Evolutionary conservation across 2,113 vertebrate species (phyloP), one percentile per base, ranked within the genome.

Genomic region (Geococcyx californianus): DNA sequence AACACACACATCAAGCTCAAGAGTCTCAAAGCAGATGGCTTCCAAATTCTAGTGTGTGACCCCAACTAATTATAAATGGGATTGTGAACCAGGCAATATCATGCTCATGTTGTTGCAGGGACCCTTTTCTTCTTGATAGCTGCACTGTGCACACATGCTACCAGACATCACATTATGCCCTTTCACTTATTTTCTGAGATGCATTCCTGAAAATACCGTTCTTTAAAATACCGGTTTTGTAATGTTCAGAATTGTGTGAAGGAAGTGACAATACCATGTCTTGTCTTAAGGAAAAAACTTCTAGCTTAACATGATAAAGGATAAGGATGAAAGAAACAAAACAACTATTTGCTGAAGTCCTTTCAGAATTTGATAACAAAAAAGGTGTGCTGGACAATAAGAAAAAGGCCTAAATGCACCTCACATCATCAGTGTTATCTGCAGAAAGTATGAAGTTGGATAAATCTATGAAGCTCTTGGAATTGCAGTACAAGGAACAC

Each of bases 211-310:
- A 93, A 86, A 55, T 47, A 54, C 0, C 68, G 23, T 59, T 92
- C 34, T 72, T 44, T n/a, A 81, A 77, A 94, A 70, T 23, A 44
- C 26, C 60, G 19, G 0, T 12, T 85, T 91, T 85, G n/a, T 42
- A 64, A 66, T 31, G 24, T 66, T 77, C 40, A 67, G 13, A 3
- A 4, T 55, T 77, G 9, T 34, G 33, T 59, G 42, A 86, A 95
- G 47, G 20, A 86, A 86, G 38, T 3, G 83, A 69, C 6, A 51
- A 69, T 15, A 62, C 4, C 6, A 31, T 5, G 13, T 15, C 3
- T n/a, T 56, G 79, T 86, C 82, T 69, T 10, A 72, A 86, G 72
- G 45, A 80, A 92, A 88, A 69, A 13, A 38, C 24, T 82, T 91
- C 42, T 33, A 84, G 34, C 26, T 55, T 54, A 49, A 49, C 36